A percentile compares a stretch with the other conserved stretches of the same genome.
Evolutionary conservation across 2,113 vertebrate genomes (phyloP).

Genomic region (Neodontobutis hainanensis): DNA sequence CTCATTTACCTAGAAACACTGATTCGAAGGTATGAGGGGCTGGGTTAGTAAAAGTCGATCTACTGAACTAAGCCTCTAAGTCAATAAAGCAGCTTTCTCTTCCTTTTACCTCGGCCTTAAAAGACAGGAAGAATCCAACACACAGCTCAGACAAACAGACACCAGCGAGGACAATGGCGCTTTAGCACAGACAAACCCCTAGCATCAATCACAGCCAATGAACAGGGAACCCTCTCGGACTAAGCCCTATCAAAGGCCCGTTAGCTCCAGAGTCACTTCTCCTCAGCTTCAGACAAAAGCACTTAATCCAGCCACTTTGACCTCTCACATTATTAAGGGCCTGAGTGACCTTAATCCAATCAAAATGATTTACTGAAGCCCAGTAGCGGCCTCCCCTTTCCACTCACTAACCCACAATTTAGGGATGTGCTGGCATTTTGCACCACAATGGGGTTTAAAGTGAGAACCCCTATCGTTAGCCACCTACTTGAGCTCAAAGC

Average conservation of each 20-base stretch:
- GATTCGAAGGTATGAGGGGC: conserved; percentile 27
- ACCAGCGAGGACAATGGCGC: conserved; percentile 71
- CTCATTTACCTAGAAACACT: conserved; percentile 25
- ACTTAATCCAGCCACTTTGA: conserved; percentile 89
- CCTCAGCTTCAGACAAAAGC: conserved; percentile 82
- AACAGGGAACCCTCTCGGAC: conserved; percentile 76
- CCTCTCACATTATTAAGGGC: conserved; percentile 95
- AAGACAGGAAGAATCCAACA: conserved; percentile 74
- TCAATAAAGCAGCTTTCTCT: conserved; percentile 48
- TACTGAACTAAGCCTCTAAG: conserved; percentile 49
- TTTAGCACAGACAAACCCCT: conserved; percentile 71
- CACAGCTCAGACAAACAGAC: conserved; percentile 74
- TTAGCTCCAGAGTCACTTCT: conserved; percentile 70
- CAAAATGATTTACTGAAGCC: conserved; percentile 94
- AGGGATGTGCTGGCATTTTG: conserved; percentile 80
- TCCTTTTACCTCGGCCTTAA: conserved; percentile 52
- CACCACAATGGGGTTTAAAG: conserved; percentile 83
- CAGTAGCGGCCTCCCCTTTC: conserved; percentile 76
- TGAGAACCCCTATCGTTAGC: conserved; percentile 87
- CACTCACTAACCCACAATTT: conserved; percentile 76
- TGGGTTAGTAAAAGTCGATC: conserved; percentile 49
- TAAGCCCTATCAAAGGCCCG: conserved; percentile 77
- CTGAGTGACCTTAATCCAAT: conserved; percentile 96
- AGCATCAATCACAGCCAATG: conserved; percentile 76
- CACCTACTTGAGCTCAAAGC: conserved; percentile 82